Conservation (phyloP, 1,140 invertebrate species). For the Leptinotarsa lineolata region DNA sequence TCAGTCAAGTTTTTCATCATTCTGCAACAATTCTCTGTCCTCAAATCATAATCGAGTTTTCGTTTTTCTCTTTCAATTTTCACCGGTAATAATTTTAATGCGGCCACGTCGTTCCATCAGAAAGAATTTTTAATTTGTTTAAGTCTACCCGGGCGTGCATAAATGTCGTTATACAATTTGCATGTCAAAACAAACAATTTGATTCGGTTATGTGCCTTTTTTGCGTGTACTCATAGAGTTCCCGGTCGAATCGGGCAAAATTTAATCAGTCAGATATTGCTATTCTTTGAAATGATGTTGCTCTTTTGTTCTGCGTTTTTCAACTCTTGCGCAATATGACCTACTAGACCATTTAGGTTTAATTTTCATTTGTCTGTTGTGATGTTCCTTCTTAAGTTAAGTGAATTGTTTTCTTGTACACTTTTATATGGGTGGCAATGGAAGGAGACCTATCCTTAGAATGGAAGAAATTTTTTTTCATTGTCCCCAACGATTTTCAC, state of each 20-base stretch:
- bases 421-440: too few species aligned
- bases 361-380: too few species aligned
- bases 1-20: not conserved
- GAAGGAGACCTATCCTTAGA: too few species aligned
- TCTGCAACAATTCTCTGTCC: not conserved
- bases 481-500: too few species aligned
- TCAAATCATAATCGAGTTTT: not conserved
- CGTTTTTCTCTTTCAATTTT: conserved; percentile 12
- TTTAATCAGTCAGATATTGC: conserved; percentile 31
- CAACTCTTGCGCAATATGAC: not conserved
- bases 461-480: too few species aligned
- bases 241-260: conserved; percentile 19
- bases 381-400: too few species aligned
- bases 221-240: conserved; percentile 24
- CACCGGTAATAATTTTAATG: conserved; percentile 27
- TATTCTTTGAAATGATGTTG: conserved; percentile 4
- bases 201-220: conserved; percentile 32
- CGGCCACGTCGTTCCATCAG: conserved; percentile 24
- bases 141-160: conserved; percentile 27
- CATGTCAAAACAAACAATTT: conserved; percentile 33
- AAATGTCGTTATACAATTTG: conserved; percentile 34
- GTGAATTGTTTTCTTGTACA: too few species aligned
- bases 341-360: not conserved
- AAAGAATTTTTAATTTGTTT: conserved; percentile 39
- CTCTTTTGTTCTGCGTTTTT: not conserved